Evolutionary conservation across 2,113 vertebrate species (phyloP).

Genomic region (Mus spicilegus): DNA sequence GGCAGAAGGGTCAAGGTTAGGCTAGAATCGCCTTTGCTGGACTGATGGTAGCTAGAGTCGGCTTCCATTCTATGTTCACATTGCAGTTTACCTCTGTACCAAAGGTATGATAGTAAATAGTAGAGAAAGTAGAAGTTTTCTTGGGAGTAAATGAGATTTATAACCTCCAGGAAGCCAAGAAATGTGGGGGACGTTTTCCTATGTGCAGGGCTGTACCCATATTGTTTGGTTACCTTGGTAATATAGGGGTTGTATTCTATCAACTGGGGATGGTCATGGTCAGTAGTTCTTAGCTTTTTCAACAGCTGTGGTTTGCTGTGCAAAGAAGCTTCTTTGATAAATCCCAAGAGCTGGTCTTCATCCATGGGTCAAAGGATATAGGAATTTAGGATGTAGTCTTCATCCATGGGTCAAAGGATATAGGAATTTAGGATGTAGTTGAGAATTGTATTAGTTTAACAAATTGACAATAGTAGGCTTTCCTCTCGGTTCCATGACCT

Average conservation of each 20-base stretch:
- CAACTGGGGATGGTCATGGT: not conserved
- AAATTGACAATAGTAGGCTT: not conserved
- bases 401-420: not conserved
- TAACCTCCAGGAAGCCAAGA: constrained; percentile 36
- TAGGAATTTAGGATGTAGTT: not conserved
- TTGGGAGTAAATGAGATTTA: not conserved
- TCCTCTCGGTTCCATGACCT: not conserved
- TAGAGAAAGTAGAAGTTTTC: constrained; percentile 43
- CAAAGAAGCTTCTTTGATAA: not conserved
- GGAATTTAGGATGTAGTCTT: not conserved
- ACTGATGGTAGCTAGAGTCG: not conserved
- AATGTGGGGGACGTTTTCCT: not conserved
- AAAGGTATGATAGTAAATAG: not conserved
- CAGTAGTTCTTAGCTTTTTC: not conserved
- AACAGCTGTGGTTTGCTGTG: not conserved
- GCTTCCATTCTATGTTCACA: not conserved
- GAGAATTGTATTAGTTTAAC: not conserved
- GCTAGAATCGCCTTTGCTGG: not conserved
- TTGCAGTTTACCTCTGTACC: constrained; percentile 11
- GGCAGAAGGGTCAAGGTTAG: not conserved
- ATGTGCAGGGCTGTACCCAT: not conserved
- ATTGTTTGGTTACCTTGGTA: constrained; percentile 4
- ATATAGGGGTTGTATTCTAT: too few species aligned
- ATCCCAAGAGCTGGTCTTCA: not conserved
- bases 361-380: not conserved